phyloP scores from a whole-genome alignment of 2,888 invertebrate genomes.

The Heteromurus nitidus region DNA sequence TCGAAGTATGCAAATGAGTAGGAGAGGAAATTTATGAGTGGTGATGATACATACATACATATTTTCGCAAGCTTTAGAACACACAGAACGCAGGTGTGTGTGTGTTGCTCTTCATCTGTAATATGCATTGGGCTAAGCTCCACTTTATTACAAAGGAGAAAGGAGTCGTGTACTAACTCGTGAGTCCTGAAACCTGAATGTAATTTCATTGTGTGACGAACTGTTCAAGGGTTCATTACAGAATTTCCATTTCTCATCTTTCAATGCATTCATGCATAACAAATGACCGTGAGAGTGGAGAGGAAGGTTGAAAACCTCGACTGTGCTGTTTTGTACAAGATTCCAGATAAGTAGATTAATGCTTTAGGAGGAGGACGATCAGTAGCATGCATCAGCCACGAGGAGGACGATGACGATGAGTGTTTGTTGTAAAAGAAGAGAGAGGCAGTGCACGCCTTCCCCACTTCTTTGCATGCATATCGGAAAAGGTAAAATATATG shows the following conservation, averaged over 20 bases:
- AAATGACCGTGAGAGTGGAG: constrained; percentile 62
- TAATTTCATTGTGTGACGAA: constrained; percentile 47
- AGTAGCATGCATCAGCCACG: constrained; percentile 18
- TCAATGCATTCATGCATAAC: constrained; percentile 65
- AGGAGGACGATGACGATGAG: not conserved
- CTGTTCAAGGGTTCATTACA: constrained; percentile 64
- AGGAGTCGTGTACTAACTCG: not conserved
- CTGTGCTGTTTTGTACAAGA: constrained; percentile 31
- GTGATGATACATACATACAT: too few relatives aligned
- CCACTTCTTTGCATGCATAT: too few relatives aligned
- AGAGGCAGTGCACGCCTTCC: not conserved
- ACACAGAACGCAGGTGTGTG: too few relatives aligned
- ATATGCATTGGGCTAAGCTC: too few relatives aligned
- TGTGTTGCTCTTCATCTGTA: too few relatives aligned
- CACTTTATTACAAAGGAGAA: not conserved
- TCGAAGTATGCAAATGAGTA: too few relatives aligned
- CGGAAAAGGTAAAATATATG: not conserved
- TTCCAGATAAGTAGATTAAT: constrained; percentile 64
- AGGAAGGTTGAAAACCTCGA: constrained; percentile 36
- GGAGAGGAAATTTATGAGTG: too few relatives aligned
- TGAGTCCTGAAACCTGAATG: not conserved
- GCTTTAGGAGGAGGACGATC: constrained; percentile 57
- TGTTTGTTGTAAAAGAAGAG: not conserved
- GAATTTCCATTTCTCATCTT: constrained; percentile 67
- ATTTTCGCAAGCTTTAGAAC: too few relatives aligned